Evolutionary conservation across 2,797 vertebrate genomes (phyloP), one percentile per base, ranked within the genome.

Genomic region (Crossoptilon crossoptilon): DNA sequence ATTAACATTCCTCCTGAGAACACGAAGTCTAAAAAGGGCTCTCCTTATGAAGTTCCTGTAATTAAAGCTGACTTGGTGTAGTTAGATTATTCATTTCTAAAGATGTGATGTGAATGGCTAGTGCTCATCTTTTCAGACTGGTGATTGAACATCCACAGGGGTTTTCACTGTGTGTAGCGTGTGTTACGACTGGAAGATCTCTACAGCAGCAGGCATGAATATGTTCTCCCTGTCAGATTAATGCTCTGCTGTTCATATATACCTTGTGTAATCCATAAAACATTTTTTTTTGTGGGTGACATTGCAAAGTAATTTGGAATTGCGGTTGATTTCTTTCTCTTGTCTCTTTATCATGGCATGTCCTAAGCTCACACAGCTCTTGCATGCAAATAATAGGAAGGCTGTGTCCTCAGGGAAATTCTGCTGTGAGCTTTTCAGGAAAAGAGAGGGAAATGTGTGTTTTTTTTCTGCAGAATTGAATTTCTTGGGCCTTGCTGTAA

Each of bases 1-100:
- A 97, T 97, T 97, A 97, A 94, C 94, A 95, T 95, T 91, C 93
- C 95, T 96, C 95, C 73, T 41, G 92, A 95, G 95, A 97, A 91
- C 82, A 18, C 17, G 48, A 43, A 94, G 88, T 91, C 87, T 96
- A 95, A 92, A 93, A 96, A 95, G 77, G 78, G 78, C 84, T 95
- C 88, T 80, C 64, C 80, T 88, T 91, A 85, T 95, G 87, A 90
- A 95, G 76, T 88, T 96, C 74, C 90, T 96, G 93, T 96, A 96
- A 97, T 96, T 96, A 96, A 95, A 76, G 87, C 79, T 88, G 67
- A 84, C 90, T 96, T 90, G 84, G 70, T 94, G 59, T 81, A 90
- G 91, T 91, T 90, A 93, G 91, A 91, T 91, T 93, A 95, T 95
- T 94, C 66, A 79, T 91, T 86, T 88, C 62, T 18, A 67, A 92